Evolutionary conservation across 2,113 vertebrate genomes (phyloP).

Genomic region (Addax nasomaculatus): DNA sequence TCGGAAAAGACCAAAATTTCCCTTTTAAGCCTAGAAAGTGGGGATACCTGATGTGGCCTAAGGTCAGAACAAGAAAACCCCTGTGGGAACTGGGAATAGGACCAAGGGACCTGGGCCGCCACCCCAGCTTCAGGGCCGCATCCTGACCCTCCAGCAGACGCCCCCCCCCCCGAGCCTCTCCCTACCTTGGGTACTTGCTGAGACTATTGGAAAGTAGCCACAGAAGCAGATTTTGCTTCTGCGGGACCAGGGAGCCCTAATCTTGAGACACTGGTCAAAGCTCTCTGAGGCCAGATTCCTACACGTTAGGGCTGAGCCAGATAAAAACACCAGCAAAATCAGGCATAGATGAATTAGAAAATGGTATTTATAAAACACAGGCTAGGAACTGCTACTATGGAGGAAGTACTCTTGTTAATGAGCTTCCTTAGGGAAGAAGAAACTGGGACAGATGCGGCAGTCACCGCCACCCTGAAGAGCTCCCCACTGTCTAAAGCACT

Average conservation of each 20-base stretch:
- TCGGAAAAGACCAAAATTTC: background rate
- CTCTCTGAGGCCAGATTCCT: background rate
- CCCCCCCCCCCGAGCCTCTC: background rate
- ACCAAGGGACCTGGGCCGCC: background rate
- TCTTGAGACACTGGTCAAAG: background rate
- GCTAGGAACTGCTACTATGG: background rate
- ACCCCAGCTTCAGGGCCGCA: background rate
- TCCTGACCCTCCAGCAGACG: background rate
- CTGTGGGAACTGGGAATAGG: background rate
- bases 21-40: background rate
- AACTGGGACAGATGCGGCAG: constrained; percentile 61
- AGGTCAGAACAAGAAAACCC: background rate
- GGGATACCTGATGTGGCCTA: background rate
- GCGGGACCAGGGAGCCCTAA: background rate
- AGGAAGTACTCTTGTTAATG: constrained; percentile 61
- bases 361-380: constrained; percentile 13
- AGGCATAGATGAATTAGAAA: background rate
- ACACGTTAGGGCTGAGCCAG: background rate
- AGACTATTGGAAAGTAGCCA: background rate
- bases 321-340: background rate
- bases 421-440: constrained; percentile 69
- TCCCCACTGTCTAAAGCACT: constrained; percentile 37
- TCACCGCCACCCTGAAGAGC: constrained; percentile 42
- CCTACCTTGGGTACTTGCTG: background rate
- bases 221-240: background rate